Evolutionary conservation across 2,113 vertebrate genomes (phyloP), one percentile per base, ranked within the genome.

Genomic region (Salvelinus namaycush): DNA sequence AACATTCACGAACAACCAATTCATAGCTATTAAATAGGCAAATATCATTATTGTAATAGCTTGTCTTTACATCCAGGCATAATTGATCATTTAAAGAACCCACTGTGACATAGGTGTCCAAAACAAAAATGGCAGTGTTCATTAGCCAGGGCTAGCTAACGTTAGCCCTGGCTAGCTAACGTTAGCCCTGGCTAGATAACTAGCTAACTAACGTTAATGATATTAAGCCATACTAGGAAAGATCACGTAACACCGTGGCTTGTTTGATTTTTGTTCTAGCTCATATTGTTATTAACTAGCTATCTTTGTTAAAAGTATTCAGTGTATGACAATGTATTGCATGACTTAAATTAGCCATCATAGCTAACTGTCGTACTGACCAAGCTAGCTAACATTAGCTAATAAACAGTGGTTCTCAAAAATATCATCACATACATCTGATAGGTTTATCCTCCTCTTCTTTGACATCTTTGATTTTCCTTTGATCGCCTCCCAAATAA

Each of bases 391-490:
- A 20, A 59, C 29, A 20, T 14, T 31, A 22, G 72, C 5, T 49
- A n/a, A 60, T 4, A 18, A 74, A 69, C 24, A 13, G 5, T 12
- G 60, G 20, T 26, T 31, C 27, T 62, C 59, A 24, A 62, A 22
- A 9, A 39, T 27, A 2, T 60, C 24, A 27, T 65, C n/a, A 20
- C 67, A 84, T 87, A 98, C 97, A 94, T 91, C 97, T 93, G 82
- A 99, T 99, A 3, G 96, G 95, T 0, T 89, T 93, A 60, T 98
- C 97, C 5, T n/a, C n/a, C n/a, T 98, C 97, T 69, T 97, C 95
- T 27, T 97, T 54, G 12, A 5, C 96, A 69, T 99, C 96, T 76
- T 97, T 99, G 3, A 94, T 93, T 86, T 98, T 99, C 76, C 97
- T 93, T 79, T 99, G 97, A 31, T 97, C 97, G 0, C 95, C 91